Conservation (phyloP, 2,797 vertebrate genomes). For the Argentina silus region DNA sequence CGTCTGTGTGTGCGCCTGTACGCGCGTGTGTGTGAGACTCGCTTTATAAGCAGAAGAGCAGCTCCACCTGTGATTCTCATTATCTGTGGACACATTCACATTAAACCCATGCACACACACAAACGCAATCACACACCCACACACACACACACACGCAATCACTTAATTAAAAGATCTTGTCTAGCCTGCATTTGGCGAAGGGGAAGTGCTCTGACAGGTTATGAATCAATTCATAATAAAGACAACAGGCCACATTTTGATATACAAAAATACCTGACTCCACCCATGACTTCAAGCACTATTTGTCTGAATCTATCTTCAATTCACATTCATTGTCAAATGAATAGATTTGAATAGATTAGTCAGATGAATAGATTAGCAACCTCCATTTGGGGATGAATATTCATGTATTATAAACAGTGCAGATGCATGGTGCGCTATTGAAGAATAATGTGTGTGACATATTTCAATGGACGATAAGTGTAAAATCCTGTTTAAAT, state of each 20-base stretch:
- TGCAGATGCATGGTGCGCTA: too few species aligned
- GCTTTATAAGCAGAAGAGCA: too few species aligned
- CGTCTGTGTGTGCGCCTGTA: not conserved
- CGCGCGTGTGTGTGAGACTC: not conserved
- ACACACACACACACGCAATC: constrained; percentile 10
- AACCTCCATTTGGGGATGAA: too few species aligned
- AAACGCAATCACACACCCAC: constrained; percentile 10
- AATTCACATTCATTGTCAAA: too few species aligned
- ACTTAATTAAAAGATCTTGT: constrained; percentile 44
- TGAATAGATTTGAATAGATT: too few species aligned
- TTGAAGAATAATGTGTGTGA: not conserved
- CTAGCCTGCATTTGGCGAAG: constrained; percentile 19
- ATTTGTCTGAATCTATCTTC: too few species aligned
- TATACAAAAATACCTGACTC: constrained; percentile 17
- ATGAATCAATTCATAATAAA: constrained; percentile 41
- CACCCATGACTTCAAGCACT: constrained; percentile 2
- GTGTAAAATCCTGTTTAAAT: too few species aligned
- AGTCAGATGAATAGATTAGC: too few species aligned
- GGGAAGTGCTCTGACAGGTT: not conserved
- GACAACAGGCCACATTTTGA: constrained; percentile 20
- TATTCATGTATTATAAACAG: too few species aligned
- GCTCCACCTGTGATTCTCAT: not conserved
- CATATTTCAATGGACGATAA: not conserved
- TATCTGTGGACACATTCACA: constrained; percentile 10
- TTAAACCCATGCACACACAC: constrained; percentile 5